These are phyloP conservation scores for Drosophila aldrichi DNA, from an alignment of 2,888 invertebrate species.

Conservation along the genomic window DNA sequence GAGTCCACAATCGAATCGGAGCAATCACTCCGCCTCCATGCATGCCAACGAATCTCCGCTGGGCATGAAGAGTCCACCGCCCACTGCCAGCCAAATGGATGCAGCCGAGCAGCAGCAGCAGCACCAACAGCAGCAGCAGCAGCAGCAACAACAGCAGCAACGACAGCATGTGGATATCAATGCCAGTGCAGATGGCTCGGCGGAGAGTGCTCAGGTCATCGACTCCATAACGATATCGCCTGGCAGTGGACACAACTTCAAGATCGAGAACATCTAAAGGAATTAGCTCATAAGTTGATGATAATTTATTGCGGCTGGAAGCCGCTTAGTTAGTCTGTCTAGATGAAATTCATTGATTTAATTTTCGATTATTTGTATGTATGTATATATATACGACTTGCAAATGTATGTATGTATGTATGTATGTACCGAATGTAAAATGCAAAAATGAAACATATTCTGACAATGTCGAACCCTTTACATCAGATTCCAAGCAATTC, in stretches of 20 bases:
- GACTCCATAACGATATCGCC: conserved; percentile 84
- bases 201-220: conserved; percentile 78
- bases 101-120: conserved; percentile 43
- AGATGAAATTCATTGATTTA: conserved; percentile 59
- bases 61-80: conserved; percentile 66
- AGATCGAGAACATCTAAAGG: conserved; percentile 85
- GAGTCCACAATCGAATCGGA: conserved; percentile 81
- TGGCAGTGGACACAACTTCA: conserved; percentile 82
- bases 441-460: conserved; percentile 56
- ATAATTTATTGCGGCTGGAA: conserved; percentile 65
- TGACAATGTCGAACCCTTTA: conserved; percentile 16
- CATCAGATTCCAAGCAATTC: background rate
- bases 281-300: conserved; percentile 33
- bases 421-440: conserved; percentile 49
- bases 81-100: conserved; percentile 16
- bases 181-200: conserved; percentile 51
- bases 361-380: conserved; percentile 35
- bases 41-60: conserved; percentile 68
- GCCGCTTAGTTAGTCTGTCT: conserved; percentile 69
- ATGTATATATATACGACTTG: conserved; percentile 11
- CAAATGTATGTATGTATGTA: conserved; percentile 39
- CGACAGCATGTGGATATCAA: conserved; percentile 60
- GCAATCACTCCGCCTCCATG: conserved; percentile 64
- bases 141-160: conserved; percentile 47
- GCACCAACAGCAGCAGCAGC: conserved; percentile 39